A percentile compares a stretch with the other conserved stretches of the same genome.
phyloP scores from a whole-genome alignment of 1,140 invertebrate species.

The Bombus haemorrhoidalis region DNA sequence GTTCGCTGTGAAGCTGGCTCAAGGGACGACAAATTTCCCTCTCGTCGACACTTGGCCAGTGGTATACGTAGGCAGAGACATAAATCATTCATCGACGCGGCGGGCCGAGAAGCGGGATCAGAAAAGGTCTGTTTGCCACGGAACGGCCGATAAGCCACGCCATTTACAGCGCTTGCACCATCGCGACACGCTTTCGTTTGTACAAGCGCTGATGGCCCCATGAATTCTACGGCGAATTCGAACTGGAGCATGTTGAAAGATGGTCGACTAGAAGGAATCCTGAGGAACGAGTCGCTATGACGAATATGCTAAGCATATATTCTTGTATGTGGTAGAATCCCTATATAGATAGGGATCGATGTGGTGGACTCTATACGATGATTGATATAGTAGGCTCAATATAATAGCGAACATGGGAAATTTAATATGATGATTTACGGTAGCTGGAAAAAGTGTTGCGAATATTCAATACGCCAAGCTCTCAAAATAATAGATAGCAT shows the following conservation, averaged over 20 bases:
- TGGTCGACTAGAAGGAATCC: not conserved
- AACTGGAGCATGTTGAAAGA: slow-evolving; percentile 3
- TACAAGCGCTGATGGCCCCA: not conserved
- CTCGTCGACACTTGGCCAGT: slow-evolving; percentile 30
- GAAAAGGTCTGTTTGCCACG: slow-evolving; percentile 27
- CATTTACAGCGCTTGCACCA: slow-evolving; percentile 14
- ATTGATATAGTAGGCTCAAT: not conserved
- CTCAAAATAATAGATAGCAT: not conserved
- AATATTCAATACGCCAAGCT: not conserved
- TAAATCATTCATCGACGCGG: slow-evolving; percentile 38
- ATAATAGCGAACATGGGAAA: not conserved
- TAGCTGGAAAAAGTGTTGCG: not conserved
- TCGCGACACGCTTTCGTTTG: slow-evolving; percentile 31
- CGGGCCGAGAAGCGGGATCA: slow-evolving; percentile 13
- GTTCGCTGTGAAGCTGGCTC: not conserved
- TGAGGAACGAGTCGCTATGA: too few relatives aligned
- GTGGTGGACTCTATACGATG: not conserved
- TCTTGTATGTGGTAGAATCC: too few relatives aligned
- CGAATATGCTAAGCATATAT: too few relatives aligned
- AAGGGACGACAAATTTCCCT: slow-evolving; percentile 33
- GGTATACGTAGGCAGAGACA: not conserved
- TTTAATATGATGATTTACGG: not conserved
- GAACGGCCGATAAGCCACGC: slow-evolving; percentile 39
- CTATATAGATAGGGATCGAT: not conserved
- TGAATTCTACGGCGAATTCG: slow-evolving; percentile 17